Conservation (phyloP, 2,888 invertebrate genomes). For the Nemotelus pantherinus region DNA sequence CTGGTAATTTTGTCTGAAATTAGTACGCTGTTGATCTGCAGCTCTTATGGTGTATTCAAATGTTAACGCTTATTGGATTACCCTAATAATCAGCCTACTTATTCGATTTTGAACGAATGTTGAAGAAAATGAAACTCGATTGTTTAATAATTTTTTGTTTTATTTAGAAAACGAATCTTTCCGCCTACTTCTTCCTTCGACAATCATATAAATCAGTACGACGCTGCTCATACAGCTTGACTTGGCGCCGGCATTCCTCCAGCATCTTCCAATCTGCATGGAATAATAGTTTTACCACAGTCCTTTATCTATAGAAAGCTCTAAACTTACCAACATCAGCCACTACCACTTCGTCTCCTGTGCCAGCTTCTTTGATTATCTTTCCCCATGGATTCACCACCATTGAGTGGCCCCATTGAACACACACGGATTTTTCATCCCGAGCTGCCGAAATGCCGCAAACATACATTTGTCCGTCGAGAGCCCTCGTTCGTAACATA, state of each 20-base stretch:
- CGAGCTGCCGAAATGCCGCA: slow-evolving; percentile 87
- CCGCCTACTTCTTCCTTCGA: slow-evolving; percentile 5
- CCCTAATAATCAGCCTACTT: no score
- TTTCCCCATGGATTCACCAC: slow-evolving; percentile 83
- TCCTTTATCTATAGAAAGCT: no score
- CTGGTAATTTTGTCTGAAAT: no score
- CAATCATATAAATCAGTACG: slow-evolving; percentile 31
- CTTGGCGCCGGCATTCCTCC: slow-evolving; percentile 25
- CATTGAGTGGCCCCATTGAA: slow-evolving; percentile 90
- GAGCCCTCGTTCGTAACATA: slow-evolving; percentile 81
- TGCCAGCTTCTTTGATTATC: slow-evolving; percentile 75
- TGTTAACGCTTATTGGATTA: no score
- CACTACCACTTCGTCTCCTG: slow-evolving; percentile 75
- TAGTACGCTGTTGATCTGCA: no score
- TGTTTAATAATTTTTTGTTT: no score
- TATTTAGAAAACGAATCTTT: no score
- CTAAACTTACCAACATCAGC: slow-evolving; percentile 69
- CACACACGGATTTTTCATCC: slow-evolving; percentile 78
- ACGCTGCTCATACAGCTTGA: slow-evolving; percentile 23
- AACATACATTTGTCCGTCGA: slow-evolving; percentile 90
- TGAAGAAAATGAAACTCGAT: no score
- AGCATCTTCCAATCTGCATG: slow-evolving; percentile 31
- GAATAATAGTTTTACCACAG: not conserved
- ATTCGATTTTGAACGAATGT: no score
- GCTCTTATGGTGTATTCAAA: no score